Evolutionary conservation across 2,888 invertebrate species (phyloP), one percentile per base, ranked within the genome.

Genomic region (Andrena hattorfiana): DNA sequence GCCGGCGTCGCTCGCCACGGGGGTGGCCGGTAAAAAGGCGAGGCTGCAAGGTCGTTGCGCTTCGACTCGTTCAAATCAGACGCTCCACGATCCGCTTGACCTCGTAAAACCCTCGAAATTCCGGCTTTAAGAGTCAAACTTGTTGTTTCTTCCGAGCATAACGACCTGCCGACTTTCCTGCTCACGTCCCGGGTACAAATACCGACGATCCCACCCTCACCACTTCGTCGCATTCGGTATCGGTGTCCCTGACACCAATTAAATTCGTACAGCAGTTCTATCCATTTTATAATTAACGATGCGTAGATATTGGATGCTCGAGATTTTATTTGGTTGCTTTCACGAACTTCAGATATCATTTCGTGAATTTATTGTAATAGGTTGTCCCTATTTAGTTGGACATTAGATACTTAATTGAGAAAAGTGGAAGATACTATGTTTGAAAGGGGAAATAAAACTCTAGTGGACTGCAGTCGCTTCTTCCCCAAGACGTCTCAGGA

Each of bases 11-110:
- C 74, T 54, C 68, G 71, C 60, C 32, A 8, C 51, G 69, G 83
- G 71, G 75, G 71, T 67, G 81, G 71, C 66, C 71, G 84, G 83
- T 88, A 88, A 89, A 90, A 85, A 85, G 82, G 74, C 78, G 64
- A 77, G 75, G 70, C 74, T 84, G 85, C 83, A 84, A 84, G 81
- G 83, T 78, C 80, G 81, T 81, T 70, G 83, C 78, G 74, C 78
- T 74, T 83, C 77, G 76, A 87, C 78, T 73, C 77, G 76, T 20
- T 60, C 59, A 20, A 84, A 89, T 83, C 81, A 59, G 63, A 49
- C 76, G 72, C 51, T 70, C 28, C 70, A 28, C 72, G 64, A 82
- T 77, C 56, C 60, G 30, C 56, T 67, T 69, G 62, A 49, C 71
- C 71, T 84, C 84, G 72, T 84, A 76, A 84, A 56, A 68, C 23